Evolutionary conservation across 2,888 invertebrate species (phyloP).

Genomic region (Napeogenes inachia): DNA sequence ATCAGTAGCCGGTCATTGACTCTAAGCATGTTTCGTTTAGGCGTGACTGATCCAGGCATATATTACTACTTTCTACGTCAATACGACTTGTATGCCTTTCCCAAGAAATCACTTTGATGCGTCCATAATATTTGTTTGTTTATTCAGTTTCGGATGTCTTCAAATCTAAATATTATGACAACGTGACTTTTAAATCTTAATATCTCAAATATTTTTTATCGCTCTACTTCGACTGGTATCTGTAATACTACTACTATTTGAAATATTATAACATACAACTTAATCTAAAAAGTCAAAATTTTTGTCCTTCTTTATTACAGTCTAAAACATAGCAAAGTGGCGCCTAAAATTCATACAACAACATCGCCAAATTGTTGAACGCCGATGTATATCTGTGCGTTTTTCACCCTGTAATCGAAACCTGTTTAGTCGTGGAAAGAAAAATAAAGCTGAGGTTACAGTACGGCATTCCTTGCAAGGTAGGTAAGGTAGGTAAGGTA

Average conservation of each 20-base stretch:
- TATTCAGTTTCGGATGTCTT: not conserved
- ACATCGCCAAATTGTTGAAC: conserved; percentile 22
- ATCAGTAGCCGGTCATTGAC: conserved; percentile 22
- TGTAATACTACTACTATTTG: too few relatives aligned
- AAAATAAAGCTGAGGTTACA: conserved; percentile 60
- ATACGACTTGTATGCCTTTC: conserved; percentile 1
- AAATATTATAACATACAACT: too few relatives aligned
- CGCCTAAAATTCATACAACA: conserved; percentile 4
- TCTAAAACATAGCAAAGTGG: too few relatives aligned
- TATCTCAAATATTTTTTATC: not conserved
- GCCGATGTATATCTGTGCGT: not conserved
- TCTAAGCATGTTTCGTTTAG: conserved; percentile 24
- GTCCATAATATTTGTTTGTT: not conserved
- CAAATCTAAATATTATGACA: not conserved
- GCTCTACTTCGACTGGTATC: too few relatives aligned
- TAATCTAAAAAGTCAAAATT: too few relatives aligned
- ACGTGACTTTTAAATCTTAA: not conserved
- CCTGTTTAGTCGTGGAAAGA: conserved; percentile 51
- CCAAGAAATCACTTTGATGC: conserved; percentile 2
- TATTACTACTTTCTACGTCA: conserved; percentile 5
- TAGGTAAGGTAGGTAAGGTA: conserved; percentile 21
- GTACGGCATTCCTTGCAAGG: conserved; percentile 64
- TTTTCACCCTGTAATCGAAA: conserved; percentile 34
- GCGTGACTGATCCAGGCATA: conserved; percentile 24
- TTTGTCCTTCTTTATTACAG: too few relatives aligned